Evolutionary conservation across 2,113 vertebrate species (phyloP).

Genomic region (Bubo bubo): DNA sequence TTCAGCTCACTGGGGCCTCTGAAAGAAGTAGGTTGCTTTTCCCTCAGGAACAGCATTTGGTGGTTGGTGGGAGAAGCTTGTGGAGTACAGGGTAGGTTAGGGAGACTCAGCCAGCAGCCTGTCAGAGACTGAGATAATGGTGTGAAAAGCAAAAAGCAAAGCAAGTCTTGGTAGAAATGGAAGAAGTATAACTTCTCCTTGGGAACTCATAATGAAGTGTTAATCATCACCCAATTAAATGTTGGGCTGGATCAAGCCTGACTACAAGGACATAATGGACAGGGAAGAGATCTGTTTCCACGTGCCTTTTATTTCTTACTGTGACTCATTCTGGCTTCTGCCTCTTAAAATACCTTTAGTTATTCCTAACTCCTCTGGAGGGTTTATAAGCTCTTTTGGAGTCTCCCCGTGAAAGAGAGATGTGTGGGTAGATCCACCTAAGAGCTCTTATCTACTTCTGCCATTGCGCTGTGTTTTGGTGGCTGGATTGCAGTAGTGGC

Average conservation of each 20-base stretch:
- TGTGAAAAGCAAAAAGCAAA: neutral
- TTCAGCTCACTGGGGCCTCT: neutral
- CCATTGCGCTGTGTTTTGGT: neutral
- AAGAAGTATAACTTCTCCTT: neutral
- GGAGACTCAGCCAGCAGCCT: neutral
- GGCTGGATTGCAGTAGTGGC: neutral
- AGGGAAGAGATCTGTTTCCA: neutral
- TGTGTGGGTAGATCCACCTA: neutral
- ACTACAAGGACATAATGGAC: neutral
- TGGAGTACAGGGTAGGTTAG: neutral
- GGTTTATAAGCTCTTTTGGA: neutral
- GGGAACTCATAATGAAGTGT: neutral
- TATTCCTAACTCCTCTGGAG: neutral
- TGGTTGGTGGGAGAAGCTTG: neutral
- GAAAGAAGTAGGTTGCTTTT: neutral
- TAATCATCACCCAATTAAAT: neutral
- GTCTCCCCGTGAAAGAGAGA: neutral
- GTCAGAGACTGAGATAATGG: neutral
- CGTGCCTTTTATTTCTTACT: neutral
- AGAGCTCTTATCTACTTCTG: neutral
- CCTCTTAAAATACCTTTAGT: neutral
- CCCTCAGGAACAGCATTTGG: neutral
- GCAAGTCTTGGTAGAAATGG: neutral
- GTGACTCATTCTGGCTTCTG: neutral
- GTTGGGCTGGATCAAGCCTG: neutral